These are phyloP conservation scores for Sciurus vulgaris DNA, from an alignment of 2,797 vertebrate genomes.

Conservation along the genomic window DNA sequence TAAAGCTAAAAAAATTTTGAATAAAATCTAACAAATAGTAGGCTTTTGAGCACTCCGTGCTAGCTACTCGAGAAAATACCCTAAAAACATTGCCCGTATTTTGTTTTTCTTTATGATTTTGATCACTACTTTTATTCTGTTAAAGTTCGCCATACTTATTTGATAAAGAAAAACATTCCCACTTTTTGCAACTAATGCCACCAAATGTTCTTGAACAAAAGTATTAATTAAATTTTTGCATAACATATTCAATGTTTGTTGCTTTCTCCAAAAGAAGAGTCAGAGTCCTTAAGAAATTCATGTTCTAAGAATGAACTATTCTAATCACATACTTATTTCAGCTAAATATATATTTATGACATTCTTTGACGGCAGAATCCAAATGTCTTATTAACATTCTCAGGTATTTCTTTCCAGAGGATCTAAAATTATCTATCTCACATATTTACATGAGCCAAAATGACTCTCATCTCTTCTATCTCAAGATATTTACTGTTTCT, in stretches of 20 bases:
- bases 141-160: not conserved
- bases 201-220: constrained; percentile 38
- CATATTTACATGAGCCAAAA: not conserved
- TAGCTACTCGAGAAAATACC: not conserved
- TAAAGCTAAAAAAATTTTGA: not conserved
- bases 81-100: not conserved
- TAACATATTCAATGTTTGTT: not conserved
- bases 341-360: not conserved
- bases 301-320: constrained; percentile 15
- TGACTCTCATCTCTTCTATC: not conserved
- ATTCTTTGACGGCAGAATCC: constrained; percentile 1
- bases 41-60: not conserved
- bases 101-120: not conserved
- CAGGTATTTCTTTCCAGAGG: not conserved
- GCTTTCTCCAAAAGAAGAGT: constrained; percentile 15
- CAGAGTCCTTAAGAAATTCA: constrained; percentile 41
- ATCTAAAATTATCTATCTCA: not conserved
- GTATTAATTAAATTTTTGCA: not conserved
- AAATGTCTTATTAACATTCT: not conserved
- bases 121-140: not conserved
- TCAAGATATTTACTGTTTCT: not conserved
- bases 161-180: not conserved
- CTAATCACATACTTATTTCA: constrained; percentile 12
- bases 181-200: constrained; percentile 26
- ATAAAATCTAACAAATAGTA: not conserved